Percentiles rank a stretch among this genome's conserved stretches.
Evolutionary conservation across 2,888 invertebrate species (phyloP).

Genomic region (Andrena chrysosceles): DNA sequence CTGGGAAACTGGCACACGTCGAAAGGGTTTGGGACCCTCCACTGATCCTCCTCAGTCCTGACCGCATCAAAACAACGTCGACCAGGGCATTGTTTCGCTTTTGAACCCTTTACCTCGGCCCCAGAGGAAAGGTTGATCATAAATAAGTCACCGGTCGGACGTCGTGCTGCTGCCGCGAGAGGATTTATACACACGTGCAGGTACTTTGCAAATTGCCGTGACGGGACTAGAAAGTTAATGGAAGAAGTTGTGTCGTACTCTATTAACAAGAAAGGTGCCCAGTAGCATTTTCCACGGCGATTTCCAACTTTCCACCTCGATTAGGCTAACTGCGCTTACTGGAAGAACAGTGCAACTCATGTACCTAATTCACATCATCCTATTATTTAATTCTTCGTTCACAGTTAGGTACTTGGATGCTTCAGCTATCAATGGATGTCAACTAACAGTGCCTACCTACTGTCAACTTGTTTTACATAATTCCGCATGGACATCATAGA

Average conservation of each 20-base stretch:
- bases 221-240: conserved; percentile 70
- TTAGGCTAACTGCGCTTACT: background rate
- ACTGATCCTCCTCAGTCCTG: conserved; percentile 44
- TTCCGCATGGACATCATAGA: too few species aligned
- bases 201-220: conserved; percentile 76
- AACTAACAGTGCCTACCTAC: too few species aligned
- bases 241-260: conserved; percentile 33
- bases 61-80: conserved; percentile 75
- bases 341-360: too few species aligned
- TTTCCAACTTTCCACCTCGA: conserved; percentile 9
- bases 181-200: conserved; percentile 69
- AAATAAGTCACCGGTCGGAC: conserved; percentile 71
- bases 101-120: conserved; percentile 74
- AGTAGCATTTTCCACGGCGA: conserved; percentile 6
- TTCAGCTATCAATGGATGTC: too few species aligned
- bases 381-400: too few species aligned
- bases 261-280: conserved; percentile 27
- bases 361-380: too few species aligned
- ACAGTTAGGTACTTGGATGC: too few species aligned
- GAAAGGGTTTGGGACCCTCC: conserved; percentile 44
- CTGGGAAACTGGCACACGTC: conserved; percentile 38
- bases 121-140: conserved; percentile 59
- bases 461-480: too few species aligned
- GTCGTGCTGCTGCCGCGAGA: conserved; percentile 50
- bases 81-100: conserved; percentile 74